Percentiles rank a stretch among this genome's conserved stretches.
These are phyloP conservation scores for Garra rufa DNA, from an alignment of 2,113 vertebrate species.

Conservation along the genomic window DNA sequence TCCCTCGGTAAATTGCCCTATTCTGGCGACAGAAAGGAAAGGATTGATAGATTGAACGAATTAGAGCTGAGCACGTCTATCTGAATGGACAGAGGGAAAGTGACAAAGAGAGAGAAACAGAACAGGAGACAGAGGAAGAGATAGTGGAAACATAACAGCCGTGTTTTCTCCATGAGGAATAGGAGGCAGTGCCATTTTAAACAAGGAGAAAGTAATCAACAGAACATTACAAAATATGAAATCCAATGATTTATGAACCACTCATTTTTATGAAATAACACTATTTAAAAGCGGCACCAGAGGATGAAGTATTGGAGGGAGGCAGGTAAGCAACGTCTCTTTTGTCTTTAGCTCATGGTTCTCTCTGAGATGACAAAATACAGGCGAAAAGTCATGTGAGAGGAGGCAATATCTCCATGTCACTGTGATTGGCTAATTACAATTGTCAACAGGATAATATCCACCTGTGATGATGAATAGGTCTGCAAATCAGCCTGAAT, in stretches of 20 bases:
- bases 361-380: neutral
- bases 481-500: neutral
- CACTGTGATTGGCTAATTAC: neutral
- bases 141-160: neutral
- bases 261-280: neutral
- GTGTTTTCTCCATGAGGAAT: neutral
- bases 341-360: neutral
- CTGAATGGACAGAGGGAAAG: constrained; percentile 21
- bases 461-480: neutral
- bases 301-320: neutral
- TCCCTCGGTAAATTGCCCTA: constrained; percentile 49
- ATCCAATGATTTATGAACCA: neutral
- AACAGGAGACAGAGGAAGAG: neutral
- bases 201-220: neutral
- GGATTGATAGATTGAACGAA: constrained; percentile 52
- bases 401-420: neutral
- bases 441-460: neutral
- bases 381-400: neutral
- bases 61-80: constrained; percentile 21
- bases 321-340: neutral
- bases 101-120: constrained; percentile 8
- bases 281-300: neutral
- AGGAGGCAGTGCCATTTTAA: neutral
- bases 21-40: constrained; percentile 52
- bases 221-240: neutral